phyloP scores from a whole-genome alignment of 1,140 invertebrate species.

The Pseudachorutes palmiensis region DNA sequence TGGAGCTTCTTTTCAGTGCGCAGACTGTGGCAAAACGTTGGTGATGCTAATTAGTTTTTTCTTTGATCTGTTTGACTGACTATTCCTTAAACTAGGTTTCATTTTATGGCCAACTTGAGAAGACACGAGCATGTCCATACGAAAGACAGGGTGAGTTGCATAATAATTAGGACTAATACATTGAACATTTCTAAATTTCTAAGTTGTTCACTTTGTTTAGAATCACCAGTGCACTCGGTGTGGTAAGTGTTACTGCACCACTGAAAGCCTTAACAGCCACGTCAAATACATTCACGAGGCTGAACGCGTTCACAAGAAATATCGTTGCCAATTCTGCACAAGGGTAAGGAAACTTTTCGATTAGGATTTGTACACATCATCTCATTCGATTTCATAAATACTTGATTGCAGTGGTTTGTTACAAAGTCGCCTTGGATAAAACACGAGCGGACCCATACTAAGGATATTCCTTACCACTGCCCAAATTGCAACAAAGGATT shows the following conservation, averaged over 20 bases:
- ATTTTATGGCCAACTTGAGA: conserved; percentile 1
- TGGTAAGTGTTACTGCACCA: not conserved
- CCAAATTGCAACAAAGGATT: conserved; percentile 1
- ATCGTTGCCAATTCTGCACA: not conserved
- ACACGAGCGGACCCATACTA: conserved; percentile 2
- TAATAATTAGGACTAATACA: not conserved
- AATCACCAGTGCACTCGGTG: not conserved
- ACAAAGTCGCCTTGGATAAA: conserved; percentile 1
- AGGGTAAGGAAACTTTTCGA: not conserved
- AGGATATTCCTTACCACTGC: not conserved
- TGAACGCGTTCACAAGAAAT: not conserved
- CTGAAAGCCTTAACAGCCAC: not conserved
- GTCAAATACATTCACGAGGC: conserved; percentile 8
- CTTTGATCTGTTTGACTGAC: not conserved
- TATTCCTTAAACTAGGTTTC: not conserved
- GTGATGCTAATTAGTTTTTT: not conserved
- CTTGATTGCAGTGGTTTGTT: not conserved
- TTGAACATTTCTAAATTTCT: not conserved
- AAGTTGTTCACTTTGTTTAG: not conserved
- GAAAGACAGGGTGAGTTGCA: not conserved
- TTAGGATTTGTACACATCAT: not conserved
- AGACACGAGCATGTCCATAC: not conserved
- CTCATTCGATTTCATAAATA: not conserved
- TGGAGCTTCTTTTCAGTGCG: not conserved
- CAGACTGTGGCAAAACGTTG: not conserved